Base-by-base conservation (phyloP, 2,113 vertebrate genomes). In the Eubucco bourcierii region DNA sequence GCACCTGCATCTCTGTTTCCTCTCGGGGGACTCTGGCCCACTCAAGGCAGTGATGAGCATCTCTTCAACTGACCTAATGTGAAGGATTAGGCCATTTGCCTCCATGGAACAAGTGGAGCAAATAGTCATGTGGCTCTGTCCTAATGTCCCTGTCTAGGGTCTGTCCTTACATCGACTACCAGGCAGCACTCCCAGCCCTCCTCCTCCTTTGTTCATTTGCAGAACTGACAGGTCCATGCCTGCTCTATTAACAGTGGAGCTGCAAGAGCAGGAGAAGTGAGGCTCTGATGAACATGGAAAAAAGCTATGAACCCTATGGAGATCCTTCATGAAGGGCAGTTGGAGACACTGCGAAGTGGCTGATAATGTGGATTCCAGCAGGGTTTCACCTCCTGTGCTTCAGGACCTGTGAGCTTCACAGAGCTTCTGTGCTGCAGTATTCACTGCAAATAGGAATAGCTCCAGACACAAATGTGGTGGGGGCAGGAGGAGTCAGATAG, bases 391-490 rank as follows among this genome's bases (percentile, higher is more conserved):
- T 27, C 6, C 28, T 23, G 41, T 15, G 41, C 41, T 41, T 41
- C 41, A 41, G 76, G 76, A 68, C 82, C 67, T 25, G 88, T 90
- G 93, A 96, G 89, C 94, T 83, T 92, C 63, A 25, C 46, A 44
- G 58, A 44, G 25, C 86, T 93, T 95, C 87, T 71, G 59, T 91
- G 93, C 74, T 95, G 91, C 80, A 83, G 86, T 91, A 88, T 87
- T 94, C 88, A 91, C 64, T 86, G 88, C 78, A 76, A 81, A 93
- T 81, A 90, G 71, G 50, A 90, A 90, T 56, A 76, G 59, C 39
- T 58, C 29, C 56, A 56, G 64, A 65, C n/a, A 79, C 66, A 47
- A 39, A 63, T 29, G 47, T 56, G 25, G 27, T 58, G 50, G 2
- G 7, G n/a, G 39, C 39, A 63, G 47, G 47, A 96, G 90, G 96